Conservation (phyloP, 2,888 invertebrate species). For the Pecten maximus region DNA sequence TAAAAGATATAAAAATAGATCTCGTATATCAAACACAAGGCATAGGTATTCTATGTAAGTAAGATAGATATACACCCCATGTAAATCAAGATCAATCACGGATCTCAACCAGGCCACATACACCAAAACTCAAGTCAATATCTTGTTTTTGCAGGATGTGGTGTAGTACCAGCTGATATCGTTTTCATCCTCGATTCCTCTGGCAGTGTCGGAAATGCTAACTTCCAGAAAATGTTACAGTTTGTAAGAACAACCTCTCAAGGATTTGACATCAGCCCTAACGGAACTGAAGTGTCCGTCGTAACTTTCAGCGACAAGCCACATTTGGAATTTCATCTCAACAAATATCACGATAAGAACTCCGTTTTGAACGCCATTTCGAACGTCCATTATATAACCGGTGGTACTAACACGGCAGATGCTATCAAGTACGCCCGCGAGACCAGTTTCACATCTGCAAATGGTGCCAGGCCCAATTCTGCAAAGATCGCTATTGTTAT, state of each 20-base stretch:
- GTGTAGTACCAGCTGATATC: slow-evolving; percentile 63
- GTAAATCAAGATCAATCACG: too few relatives aligned
- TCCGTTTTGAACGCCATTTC: slow-evolving; percentile 52
- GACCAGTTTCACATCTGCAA: slow-evolving; percentile 68
- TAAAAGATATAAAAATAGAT: too few relatives aligned
- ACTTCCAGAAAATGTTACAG: slow-evolving; percentile 61
- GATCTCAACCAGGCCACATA: too few relatives aligned
- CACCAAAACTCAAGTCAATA: not conserved
- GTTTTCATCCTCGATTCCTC: slow-evolving; percentile 66
- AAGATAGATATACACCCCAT: too few relatives aligned
- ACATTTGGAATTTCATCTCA: slow-evolving; percentile 64
- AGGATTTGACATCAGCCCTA: slow-evolving; percentile 60
- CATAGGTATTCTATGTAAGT: too few relatives aligned
- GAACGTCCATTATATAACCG: slow-evolving; percentile 60
- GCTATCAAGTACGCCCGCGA: slow-evolving; percentile 68
- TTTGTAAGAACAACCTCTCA: slow-evolving; percentile 62
- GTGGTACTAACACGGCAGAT: slow-evolving; percentile 66
- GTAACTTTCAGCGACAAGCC: slow-evolving; percentile 60
- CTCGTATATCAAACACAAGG: too few relatives aligned
- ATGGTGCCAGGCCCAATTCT: slow-evolving; percentile 69
- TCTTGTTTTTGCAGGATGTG: slow-evolving; percentile 47
- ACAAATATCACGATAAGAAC: slow-evolving; percentile 56
- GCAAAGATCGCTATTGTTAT: slow-evolving; percentile 74
- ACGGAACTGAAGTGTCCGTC: slow-evolving; percentile 60
- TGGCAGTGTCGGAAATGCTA: slow-evolving; percentile 60